Evolutionary conservation across 2,888 invertebrate species (phyloP).

Genomic region (Dicycla oo): DNA sequence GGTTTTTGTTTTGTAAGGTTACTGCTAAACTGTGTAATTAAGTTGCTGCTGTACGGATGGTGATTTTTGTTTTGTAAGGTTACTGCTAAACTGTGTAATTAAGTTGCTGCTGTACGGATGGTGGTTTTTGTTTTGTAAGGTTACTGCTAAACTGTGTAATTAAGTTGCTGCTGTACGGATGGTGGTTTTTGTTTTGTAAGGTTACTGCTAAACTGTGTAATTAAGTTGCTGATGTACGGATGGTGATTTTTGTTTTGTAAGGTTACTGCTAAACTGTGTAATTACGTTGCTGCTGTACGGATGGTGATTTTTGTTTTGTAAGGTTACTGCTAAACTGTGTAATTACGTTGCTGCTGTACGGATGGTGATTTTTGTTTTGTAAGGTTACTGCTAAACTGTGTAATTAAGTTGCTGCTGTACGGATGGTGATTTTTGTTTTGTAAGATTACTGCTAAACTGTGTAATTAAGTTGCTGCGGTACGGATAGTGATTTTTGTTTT

Average conservation of each 20-base stretch:
- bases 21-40: conserved; percentile 19
- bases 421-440: conserved; percentile 3
- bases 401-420: conserved; percentile 34
- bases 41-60: conserved; percentile 14
- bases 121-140: conserved; percentile 8
- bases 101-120: conserved; percentile 26
- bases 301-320: conserved; percentile 4
- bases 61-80: conserved; percentile 15
- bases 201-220: conserved; percentile 7
- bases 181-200: conserved; percentile 6
- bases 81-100: conserved; percentile 12
- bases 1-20: conserved; percentile 16
- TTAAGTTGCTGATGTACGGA: conserved; percentile 31
- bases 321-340: conserved; percentile 9
- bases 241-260: conserved; percentile 6
- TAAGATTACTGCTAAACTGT: conserved; percentile 10
- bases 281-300: conserved; percentile 32
- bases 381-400: conserved; percentile 9
- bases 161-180: conserved; percentile 28
- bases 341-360: conserved; percentile 31
- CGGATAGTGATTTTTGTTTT: conserved; percentile 4
- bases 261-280: conserved; percentile 7
- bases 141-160: conserved; percentile 13
- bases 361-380: conserved; percentile 3
- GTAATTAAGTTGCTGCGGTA: conserved; percentile 32